Evolutionary conservation across 2,113 vertebrate genomes (phyloP).

Genomic region (Melanocharis versteri): DNA sequence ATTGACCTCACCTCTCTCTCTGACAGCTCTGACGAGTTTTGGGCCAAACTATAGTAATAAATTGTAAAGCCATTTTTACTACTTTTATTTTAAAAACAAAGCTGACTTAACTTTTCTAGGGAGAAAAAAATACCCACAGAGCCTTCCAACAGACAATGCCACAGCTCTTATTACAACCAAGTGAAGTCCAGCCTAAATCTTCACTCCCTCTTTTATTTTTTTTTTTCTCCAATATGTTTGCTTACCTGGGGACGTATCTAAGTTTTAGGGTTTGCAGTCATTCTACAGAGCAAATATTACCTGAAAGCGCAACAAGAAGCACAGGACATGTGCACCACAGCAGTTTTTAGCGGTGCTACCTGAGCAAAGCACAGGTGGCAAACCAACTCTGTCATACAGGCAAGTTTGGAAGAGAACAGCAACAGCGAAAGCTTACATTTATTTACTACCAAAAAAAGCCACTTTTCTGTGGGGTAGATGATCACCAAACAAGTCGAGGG

Average conservation of each 20-base stretch:
- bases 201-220: background rate
- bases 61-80: background rate
- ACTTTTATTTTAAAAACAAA: background rate
- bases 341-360: background rate
- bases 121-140: background rate
- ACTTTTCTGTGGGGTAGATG: background rate
- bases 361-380: background rate
- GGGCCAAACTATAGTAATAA: background rate
- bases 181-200: background rate
- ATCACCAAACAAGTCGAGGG: background rate
- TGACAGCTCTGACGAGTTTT: background rate
- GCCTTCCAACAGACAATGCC: accelerated
- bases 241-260: background rate
- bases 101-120: background rate
- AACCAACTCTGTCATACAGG: background rate
- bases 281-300: background rate
- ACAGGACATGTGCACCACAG: background rate
- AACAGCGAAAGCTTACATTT: background rate
- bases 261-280: background rate
- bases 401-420: background rate
- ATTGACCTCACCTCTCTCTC: background rate
- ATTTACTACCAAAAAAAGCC: background rate
- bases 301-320: background rate
- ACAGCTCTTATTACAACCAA: background rate
- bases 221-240: background rate